phyloP scores from a whole-genome alignment of 2,113 vertebrate genomes.

The Alosa alosa region DNA sequence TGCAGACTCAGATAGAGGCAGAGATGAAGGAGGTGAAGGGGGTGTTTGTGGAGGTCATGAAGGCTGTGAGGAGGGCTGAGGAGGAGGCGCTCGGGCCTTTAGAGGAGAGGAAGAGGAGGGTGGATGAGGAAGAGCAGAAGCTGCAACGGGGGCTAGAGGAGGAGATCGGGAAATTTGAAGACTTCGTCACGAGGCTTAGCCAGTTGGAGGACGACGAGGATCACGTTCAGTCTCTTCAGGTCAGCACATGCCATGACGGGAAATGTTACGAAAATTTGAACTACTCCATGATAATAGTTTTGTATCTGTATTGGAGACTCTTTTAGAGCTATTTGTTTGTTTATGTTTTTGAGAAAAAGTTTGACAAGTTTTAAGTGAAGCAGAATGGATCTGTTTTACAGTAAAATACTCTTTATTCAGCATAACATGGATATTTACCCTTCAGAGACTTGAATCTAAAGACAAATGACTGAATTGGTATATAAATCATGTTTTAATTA shows the following conservation, averaged over 20 bases:
- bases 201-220: conserved; percentile 46
- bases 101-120: background rate
- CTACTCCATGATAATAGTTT: background rate
- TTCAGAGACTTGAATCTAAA: background rate
- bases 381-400: no score
- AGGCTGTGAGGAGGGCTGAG: conserved; percentile 39
- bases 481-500: background rate
- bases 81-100: conserved; percentile 37
- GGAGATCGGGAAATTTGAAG: conserved; percentile 43
- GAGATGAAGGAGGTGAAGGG: conserved; percentile 46
- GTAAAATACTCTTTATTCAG: no score
- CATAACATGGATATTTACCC: background rate
- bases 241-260: conserved; percentile 31
- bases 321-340: no score
- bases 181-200: conserved; percentile 37
- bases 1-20: conserved; percentile 35
- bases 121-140: conserved; percentile 38
- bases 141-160: conserved; percentile 24
- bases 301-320: no score
- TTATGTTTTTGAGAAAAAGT: no score
- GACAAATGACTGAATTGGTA: background rate
- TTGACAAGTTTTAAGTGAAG: no score
- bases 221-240: conserved; percentile 64
- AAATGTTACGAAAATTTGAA: background rate
- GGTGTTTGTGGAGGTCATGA: conserved; percentile 22